Conservation (phyloP, 2,797 vertebrate species). For the Babyrousa celebensis region DNA sequence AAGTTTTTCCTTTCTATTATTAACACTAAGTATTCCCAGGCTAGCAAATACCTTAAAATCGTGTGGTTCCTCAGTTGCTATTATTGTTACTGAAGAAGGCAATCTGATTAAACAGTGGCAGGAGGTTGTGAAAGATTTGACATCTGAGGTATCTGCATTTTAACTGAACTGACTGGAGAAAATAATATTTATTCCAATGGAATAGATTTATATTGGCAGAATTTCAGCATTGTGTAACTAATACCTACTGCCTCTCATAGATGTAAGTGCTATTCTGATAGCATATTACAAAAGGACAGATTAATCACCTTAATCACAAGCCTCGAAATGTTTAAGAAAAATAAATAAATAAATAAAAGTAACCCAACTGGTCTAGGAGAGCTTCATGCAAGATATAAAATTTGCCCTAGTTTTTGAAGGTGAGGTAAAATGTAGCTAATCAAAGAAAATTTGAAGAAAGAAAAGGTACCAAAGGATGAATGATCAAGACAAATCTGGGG, state of each 20-base stretch:
- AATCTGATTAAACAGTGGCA: not conserved
- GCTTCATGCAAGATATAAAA: not conserved
- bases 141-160: not conserved
- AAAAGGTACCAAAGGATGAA: not conserved
- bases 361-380: not conserved
- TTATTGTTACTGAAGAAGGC: not conserved
- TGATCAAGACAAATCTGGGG: not conserved
- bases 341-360: not conserved
- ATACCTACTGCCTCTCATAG: not conserved
- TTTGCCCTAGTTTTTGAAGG: not conserved
- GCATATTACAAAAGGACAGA: not conserved
- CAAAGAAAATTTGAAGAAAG: not conserved
- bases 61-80: not conserved
- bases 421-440: not conserved
- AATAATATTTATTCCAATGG: not conserved
- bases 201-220: slow-evolving; percentile 2
- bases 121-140: slow-evolving; percentile 15
- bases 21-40: not conserved
- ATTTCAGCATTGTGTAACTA: not conserved
- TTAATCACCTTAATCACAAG: not conserved
- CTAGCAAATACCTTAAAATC: slow-evolving; percentile 38
- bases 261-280: not conserved
- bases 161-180: not conserved
- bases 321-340: not conserved
- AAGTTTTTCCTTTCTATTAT: not conserved